Conservation (phyloP, 2,888 invertebrate species). For the Philereme vetulata region DNA sequence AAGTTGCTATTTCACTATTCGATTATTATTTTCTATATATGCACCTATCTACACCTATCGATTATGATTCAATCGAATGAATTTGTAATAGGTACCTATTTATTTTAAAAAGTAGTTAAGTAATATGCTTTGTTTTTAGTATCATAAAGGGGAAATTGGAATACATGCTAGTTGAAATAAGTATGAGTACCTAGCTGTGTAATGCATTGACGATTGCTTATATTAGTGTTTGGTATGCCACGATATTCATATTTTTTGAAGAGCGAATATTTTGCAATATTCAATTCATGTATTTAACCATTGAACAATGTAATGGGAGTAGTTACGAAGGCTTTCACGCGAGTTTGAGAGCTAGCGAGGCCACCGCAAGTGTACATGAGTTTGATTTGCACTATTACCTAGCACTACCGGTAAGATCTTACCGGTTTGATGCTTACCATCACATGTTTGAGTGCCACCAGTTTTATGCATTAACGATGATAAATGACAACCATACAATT, state of each 20-base stretch:
- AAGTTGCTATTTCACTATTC: no score
- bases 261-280: slow-evolving; percentile 23
- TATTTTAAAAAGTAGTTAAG: no score
- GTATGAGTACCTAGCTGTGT: background rate
- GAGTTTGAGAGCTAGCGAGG: slow-evolving; percentile 32
- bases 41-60: no score
- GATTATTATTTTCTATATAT: no score
- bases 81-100: no score
- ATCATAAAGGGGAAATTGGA: background rate
- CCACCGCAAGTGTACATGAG: slow-evolving; percentile 58
- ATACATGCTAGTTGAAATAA: background rate
- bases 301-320: slow-evolving; percentile 39
- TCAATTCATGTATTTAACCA: slow-evolving; percentile 37
- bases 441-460: slow-evolving; percentile 48
- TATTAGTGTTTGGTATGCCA: slow-evolving; percentile 43
- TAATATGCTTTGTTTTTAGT: background rate
- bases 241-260: slow-evolving; percentile 82
- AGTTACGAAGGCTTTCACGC: slow-evolving; percentile 35
- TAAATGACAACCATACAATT: slow-evolving; percentile 79
- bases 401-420: slow-evolving; percentile 47
- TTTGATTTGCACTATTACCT: slow-evolving; percentile 65
- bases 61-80: no score
- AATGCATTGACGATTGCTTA: slow-evolving; percentile 36
- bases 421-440: slow-evolving; percentile 45
- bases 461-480: slow-evolving; percentile 51